Conservation (phyloP, 2,888 invertebrate genomes). For the Listrodromus nycthemerus region DNA sequence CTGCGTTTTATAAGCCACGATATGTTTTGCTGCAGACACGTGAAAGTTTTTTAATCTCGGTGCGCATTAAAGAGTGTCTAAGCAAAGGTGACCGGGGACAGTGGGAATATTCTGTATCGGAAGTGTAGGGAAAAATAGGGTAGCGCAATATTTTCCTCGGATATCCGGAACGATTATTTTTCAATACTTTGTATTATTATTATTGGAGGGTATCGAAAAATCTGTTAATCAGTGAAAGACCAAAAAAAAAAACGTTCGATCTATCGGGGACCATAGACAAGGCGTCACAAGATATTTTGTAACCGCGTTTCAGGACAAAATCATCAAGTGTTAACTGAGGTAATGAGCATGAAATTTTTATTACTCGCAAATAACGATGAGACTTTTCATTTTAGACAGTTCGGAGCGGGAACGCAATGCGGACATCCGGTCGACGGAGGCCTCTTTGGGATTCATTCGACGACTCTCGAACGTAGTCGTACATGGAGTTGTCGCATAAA, state of each 20-base stretch:
- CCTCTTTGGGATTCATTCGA: constrained; percentile 53
- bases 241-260: background rate
- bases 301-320: background rate
- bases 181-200: background rate
- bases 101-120: background rate
- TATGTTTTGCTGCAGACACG: background rate
- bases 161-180: background rate
- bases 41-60: background rate
- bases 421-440: background rate
- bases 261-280: background rate
- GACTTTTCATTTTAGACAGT: background rate
- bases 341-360: constrained; percentile 17
- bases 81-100: background rate
- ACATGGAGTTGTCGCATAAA: constrained; percentile 52
- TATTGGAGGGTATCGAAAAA: background rate
- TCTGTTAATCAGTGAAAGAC: background rate
- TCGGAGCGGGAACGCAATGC: background rate
- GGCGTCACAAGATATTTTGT: background rate
- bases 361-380: constrained; percentile 14
- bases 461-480: constrained; percentile 48
- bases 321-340: background rate
- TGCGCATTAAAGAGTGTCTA: background rate
- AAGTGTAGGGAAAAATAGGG: background rate
- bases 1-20: background rate
- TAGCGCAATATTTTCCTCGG: background rate